Evolutionary conservation across 2,797 vertebrate genomes (phyloP).

Genomic region (Hypotaenidia philippensis): DNA sequence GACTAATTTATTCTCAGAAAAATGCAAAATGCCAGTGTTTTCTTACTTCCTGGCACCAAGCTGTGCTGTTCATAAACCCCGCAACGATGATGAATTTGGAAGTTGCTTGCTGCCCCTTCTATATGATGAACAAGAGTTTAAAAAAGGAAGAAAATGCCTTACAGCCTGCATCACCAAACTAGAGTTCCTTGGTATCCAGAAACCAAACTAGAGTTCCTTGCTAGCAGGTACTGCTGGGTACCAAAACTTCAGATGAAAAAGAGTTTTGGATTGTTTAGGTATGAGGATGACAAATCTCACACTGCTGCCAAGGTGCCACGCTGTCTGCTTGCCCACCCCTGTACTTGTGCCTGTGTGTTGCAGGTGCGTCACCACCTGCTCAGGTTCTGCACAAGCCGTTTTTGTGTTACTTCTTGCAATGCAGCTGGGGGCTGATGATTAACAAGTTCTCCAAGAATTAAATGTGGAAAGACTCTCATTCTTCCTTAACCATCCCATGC

Average conservation of each 20-base stretch:
- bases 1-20: not conserved
- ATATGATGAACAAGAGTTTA: not conserved
- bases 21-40: not conserved
- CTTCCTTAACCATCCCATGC: not conserved
- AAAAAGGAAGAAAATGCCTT: not conserved
- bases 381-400: not conserved
- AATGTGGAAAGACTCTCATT: not conserved
- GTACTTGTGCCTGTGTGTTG: not conserved
- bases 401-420: not conserved
- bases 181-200: not conserved
- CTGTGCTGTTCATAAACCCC: rapidly evolving
- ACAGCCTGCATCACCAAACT: not conserved
- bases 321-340: not conserved
- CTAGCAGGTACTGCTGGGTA: not conserved
- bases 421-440: not conserved
- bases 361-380: rapidly evolving
- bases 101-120: not conserved
- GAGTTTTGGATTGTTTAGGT: not conserved
- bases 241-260: not conserved
- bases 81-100: not conserved
- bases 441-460: not conserved
- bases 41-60: rapidly evolving
- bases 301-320: not conserved
- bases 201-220: too few relatives aligned
- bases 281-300: not conserved